Conservation (phyloP, 1,140 invertebrate species). For the Goniozus legneri region DNA sequence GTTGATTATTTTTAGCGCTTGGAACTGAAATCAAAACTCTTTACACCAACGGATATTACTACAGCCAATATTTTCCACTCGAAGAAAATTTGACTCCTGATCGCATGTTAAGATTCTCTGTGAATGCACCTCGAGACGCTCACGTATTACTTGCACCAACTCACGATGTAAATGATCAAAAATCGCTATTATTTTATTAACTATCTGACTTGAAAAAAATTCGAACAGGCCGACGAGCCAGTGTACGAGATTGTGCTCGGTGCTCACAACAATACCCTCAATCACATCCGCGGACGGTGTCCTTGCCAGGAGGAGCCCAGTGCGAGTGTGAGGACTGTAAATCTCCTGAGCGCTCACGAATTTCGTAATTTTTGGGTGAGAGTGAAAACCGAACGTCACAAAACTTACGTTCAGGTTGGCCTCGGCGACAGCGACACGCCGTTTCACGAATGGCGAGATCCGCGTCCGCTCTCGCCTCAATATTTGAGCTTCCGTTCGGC, state of each 20-base stretch:
- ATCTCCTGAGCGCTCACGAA: conserved; percentile 7
- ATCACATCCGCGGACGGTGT: conserved; percentile 15
- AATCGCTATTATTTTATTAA: background rate
- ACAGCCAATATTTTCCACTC: conserved; percentile 13
- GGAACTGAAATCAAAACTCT: conserved; percentile 7
- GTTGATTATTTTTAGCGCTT: background rate
- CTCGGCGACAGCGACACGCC: conserved; percentile 8
- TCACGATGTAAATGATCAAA: conserved; percentile 6
- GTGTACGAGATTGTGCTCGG: conserved; percentile 14
- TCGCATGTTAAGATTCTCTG: conserved; percentile 9
- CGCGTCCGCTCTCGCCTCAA: conserved; percentile 7
- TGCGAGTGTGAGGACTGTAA: conserved; percentile 10
- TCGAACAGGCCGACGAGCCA: conserved; percentile 10
- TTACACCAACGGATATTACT: conserved; percentile 11
- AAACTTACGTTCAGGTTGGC: conserved; percentile 11
- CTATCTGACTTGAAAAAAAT: background rate
- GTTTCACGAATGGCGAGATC: conserved; percentile 17
- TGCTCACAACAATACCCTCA: conserved; percentile 9
- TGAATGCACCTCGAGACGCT: conserved; percentile 10
- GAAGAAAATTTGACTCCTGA: conserved; percentile 12
- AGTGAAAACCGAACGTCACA: conserved; percentile 2
- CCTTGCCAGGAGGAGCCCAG: conserved; percentile 15
- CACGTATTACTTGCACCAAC: conserved; percentile 14
- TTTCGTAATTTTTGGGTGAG: conserved; percentile 15
- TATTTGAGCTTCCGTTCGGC: conserved; percentile 15